phyloP scores from a whole-genome alignment of 2,113 vertebrate species.

The Pteronura brasiliensis region DNA sequence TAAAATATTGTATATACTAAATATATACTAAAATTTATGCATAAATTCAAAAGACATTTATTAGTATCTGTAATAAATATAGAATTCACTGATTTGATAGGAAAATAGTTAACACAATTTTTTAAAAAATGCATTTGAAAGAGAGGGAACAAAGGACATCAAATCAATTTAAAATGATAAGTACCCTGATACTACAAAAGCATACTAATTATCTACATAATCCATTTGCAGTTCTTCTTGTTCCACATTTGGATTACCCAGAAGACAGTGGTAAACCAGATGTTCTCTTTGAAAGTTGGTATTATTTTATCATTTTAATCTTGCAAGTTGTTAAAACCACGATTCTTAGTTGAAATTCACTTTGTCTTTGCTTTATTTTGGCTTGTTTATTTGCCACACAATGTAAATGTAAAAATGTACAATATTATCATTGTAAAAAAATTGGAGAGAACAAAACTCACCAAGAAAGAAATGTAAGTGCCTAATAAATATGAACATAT shows the following conservation, averaged over 20 bases:
- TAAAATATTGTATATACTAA: background rate
- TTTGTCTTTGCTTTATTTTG: background rate
- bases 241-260: background rate
- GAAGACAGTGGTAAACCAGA: background rate
- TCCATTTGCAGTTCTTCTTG: conserved; percentile 29
- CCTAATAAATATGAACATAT: background rate
- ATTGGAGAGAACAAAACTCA: background rate
- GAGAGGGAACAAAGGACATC: background rate
- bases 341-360: conserved; percentile 26
- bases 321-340: conserved; percentile 39
- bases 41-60: background rate
- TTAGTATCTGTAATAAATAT: background rate
- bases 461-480: background rate
- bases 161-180: background rate
- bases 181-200: background rate
- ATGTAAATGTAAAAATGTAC: background rate
- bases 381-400: background rate
- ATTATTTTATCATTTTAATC: conserved; percentile 48
- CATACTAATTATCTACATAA: background rate
- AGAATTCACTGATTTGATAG: background rate
- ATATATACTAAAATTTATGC: background rate
- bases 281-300: conserved; percentile 3
- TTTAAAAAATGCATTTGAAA: background rate
- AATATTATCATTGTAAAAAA: background rate
- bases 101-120: background rate